These are phyloP conservation scores for Fregata magnificens DNA, from an alignment of 2,113 vertebrate species.

Conservation along the genomic window DNA sequence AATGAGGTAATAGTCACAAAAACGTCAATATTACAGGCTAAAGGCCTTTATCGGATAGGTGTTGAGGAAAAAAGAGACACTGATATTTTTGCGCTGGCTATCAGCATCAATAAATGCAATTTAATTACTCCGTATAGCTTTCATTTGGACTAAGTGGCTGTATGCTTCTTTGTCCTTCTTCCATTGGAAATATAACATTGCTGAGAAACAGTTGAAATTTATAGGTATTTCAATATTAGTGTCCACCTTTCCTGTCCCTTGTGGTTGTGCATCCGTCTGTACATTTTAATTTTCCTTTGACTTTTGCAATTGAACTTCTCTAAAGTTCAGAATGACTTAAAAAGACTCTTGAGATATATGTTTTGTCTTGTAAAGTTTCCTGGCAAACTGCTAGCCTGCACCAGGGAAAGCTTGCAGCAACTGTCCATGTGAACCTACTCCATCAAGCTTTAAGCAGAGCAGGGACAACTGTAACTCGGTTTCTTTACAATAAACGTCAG, in stretches of 20 bases:
- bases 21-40: not conserved
- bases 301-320: not conserved
- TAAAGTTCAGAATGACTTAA: not conserved
- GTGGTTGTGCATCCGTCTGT: not conserved
- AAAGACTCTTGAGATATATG: not conserved
- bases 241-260: not conserved
- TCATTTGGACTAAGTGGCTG: not conserved
- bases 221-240: not conserved
- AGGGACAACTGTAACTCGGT: not conserved
- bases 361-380: not conserved
- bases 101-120: not conserved
- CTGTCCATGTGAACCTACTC: not conserved
- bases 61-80: not conserved
- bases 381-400: not conserved
- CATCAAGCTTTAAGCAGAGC: not conserved
- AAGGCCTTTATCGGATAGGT: not conserved
- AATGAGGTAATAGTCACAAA: not conserved
- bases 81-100: not conserved
- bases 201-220: not conserved
- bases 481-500: not conserved
- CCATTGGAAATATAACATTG: not conserved
- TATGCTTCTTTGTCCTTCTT: not conserved
- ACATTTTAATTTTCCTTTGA: not conserved
- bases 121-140: not conserved
- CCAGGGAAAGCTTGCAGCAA: not conserved